Evolutionary conservation across 1,140 invertebrate genomes (phyloP).

Genomic region (Danaus melanippus): DNA sequence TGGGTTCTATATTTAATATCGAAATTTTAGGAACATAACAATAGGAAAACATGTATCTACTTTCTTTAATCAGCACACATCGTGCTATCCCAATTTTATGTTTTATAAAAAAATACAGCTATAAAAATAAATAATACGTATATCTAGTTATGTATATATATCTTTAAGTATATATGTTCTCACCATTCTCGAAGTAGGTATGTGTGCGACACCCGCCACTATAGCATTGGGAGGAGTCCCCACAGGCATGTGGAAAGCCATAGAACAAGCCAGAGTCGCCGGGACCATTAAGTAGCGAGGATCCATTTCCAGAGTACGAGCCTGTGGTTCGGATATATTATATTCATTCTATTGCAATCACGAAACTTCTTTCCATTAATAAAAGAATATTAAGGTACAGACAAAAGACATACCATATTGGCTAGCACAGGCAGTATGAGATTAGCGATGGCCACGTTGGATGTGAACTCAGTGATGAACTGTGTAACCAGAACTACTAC

Average conservation of each 20-base stretch:
- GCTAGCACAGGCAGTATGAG: slow-evolving; percentile 86
- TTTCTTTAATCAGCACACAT: too few species aligned
- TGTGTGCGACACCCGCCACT: slow-evolving; percentile 85
- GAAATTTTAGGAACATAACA: too few species aligned
- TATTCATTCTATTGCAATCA: background rate
- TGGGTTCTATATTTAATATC: too few species aligned
- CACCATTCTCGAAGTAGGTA: slow-evolving; percentile 84
- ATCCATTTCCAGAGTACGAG: slow-evolving; percentile 78
- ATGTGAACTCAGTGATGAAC: slow-evolving; percentile 85
- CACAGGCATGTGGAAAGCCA: slow-evolving; percentile 83
- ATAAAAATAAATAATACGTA: background rate
- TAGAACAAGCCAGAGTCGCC: slow-evolving; percentile 84
- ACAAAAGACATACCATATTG: slow-evolving; percentile 76
- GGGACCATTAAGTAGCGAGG: slow-evolving; percentile 92
- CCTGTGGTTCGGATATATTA: slow-evolving; percentile 49
- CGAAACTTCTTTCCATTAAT: too few species aligned
- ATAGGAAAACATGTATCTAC: too few species aligned
- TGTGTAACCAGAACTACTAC: slow-evolving; percentile 72
- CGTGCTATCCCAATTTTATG: too few species aligned
- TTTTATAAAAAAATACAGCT: background rate
- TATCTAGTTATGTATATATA: background rate
- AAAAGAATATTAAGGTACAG: background rate
- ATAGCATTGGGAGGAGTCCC: slow-evolving; percentile 95
- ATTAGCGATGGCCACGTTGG: slow-evolving; percentile 89
- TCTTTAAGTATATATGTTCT: slow-evolving; percentile 14